Conservation (phyloP, 2,797 vertebrate genomes). For the Tenualosa ilisha region DNA sequence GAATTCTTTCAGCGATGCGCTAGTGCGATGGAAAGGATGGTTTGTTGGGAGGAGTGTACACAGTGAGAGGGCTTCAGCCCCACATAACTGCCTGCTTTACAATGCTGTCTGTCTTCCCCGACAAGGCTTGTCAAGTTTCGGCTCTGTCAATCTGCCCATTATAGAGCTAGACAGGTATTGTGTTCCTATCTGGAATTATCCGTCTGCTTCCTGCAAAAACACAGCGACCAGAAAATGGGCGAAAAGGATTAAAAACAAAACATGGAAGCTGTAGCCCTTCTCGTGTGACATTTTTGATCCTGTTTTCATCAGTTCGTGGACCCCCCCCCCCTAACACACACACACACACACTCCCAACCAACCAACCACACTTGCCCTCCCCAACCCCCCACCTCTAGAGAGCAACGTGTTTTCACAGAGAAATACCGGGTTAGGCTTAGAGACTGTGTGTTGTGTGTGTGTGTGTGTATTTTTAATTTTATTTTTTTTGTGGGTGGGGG, state of each 20-base stretch:
- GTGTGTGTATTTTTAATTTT: not conserved
- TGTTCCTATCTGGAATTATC: slow-evolving; percentile 39
- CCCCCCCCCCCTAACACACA: not conserved
- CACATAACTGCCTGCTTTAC: not conserved
- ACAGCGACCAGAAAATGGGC: slow-evolving; percentile 30
- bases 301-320: slow-evolving; percentile 47
- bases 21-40: not conserved
- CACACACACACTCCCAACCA: not conserved
- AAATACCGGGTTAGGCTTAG: not conserved
- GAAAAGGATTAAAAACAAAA: slow-evolving; percentile 32
- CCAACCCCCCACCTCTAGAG: no score
- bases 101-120: slow-evolving; percentile 17
- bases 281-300: slow-evolving; percentile 51
- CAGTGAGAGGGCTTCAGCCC: not conserved
- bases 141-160: slow-evolving; percentile 26
- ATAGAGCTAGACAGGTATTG: slow-evolving; percentile 25
- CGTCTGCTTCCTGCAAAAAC: slow-evolving; percentile 37
- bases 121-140: slow-evolving; percentile 22
- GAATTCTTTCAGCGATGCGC: not conserved
- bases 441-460: not conserved
- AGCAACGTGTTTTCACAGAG: not conserved
- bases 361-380: no score
- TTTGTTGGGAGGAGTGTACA: not conserved
- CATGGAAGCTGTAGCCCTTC: slow-evolving; percentile 30
- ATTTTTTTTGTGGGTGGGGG: not conserved